Evolutionary conservation across 2,113 vertebrate species (phyloP).

Genomic region (Ailurus styani): DNA sequence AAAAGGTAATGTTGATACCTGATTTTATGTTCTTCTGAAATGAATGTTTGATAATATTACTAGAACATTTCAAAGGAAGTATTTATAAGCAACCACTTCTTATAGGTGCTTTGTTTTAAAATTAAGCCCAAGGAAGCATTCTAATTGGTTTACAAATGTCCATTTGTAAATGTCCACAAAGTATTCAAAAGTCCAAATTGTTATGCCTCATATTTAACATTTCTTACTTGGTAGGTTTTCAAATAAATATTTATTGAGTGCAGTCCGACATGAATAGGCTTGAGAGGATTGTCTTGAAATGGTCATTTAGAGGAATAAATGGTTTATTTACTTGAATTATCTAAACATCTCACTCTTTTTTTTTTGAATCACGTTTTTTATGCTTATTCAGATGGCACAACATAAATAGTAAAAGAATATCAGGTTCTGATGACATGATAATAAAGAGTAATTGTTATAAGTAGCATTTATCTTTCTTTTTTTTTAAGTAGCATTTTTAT

Average conservation of each 20-base stretch:
- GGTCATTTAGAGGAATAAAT: neutral
- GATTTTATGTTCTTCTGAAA: neutral
- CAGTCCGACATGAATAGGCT: neutral
- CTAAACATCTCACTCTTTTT: neutral
- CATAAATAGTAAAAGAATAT: neutral
- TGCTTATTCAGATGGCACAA: neutral
- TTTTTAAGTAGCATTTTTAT: neutral
- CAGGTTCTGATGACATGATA: neutral
- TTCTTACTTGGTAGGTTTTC: neutral
- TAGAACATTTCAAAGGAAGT: neutral
- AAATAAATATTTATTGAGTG: neutral
- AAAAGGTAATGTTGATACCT: neutral
- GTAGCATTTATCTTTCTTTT: too few species aligned
- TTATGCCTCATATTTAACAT: neutral
- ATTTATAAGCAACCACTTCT: neutral
- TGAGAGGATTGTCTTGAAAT: neutral
- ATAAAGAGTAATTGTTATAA: neutral
- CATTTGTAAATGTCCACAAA: neutral
- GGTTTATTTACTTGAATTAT: neutral
- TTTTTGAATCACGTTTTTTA: neutral
- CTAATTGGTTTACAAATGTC: neutral
- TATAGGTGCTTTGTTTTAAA: neutral
- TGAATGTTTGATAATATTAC: neutral
- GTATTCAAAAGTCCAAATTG: neutral
- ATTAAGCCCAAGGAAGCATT: neutral